These are phyloP conservation scores for Dicerorhinus sumatrensis DNA, from an alignment of 2,113 vertebrate species.

Conservation along the genomic window DNA sequence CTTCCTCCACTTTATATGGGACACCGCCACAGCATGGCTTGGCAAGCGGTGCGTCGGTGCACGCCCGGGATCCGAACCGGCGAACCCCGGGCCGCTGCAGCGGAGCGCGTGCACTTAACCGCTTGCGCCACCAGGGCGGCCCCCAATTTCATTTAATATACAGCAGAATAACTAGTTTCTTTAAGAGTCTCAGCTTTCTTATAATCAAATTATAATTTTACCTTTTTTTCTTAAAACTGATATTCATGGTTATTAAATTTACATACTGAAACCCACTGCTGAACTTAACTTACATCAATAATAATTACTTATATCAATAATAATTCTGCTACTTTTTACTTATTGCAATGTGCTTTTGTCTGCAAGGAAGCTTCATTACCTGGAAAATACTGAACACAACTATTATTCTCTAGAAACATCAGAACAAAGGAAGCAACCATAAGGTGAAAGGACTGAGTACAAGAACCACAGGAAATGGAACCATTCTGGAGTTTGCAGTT, in stretches of 20 bases:
- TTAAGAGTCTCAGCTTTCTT: conserved; percentile 14
- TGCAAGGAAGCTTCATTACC: conserved; percentile 21
- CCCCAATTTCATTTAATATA: not conserved
- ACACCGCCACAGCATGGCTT: too few species aligned
- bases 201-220: conserved; percentile 32
- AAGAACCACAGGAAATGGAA: not conserved
- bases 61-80: too few species aligned
- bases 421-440: not conserved
- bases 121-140: too few species aligned
- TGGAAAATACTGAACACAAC: not conserved
- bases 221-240: conserved; percentile 35
- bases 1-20: too few species aligned
- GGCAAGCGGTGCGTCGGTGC: too few species aligned
- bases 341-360: conserved; percentile 15
- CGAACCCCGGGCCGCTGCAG: too few species aligned
- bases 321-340: conserved; percentile 28
- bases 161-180: not conserved
- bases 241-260: conserved; percentile 36
- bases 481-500: not conserved
- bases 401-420: not conserved
- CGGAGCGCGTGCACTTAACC: too few species aligned
- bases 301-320: conserved; percentile 26
- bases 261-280: conserved; percentile 42
- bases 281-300: conserved; percentile 30
- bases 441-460: not conserved